These are phyloP conservation scores for Heliconius aoede DNA, from an alignment of 2,888 invertebrate genomes.

Conservation along the genomic window DNA sequence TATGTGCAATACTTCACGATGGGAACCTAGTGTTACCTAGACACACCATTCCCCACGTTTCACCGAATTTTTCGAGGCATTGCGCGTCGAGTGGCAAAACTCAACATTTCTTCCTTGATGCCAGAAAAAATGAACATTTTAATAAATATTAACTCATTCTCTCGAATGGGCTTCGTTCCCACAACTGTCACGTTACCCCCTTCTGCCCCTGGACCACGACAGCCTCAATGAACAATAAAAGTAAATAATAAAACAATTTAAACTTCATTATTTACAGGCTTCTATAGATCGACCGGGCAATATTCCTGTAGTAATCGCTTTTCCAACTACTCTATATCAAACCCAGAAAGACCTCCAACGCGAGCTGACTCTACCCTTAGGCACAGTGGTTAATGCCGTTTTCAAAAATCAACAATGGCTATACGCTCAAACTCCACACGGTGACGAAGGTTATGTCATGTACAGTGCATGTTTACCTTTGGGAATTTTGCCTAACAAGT, in stretches of 20 bases:
- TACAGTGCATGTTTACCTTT: conserved; percentile 90
- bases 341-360: conserved; percentile 87
- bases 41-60: too few relatives aligned
- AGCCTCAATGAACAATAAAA: too few relatives aligned
- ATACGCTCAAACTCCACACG: conserved; percentile 93
- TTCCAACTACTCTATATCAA: conserved; percentile 89
- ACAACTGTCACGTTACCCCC: too few relatives aligned
- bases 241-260: not conserved
- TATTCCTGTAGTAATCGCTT: conserved; percentile 92
- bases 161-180: too few relatives aligned
- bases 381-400: conserved; percentile 93
- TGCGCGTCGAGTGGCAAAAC: too few relatives aligned
- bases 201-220: too few relatives aligned
- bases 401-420: conserved; percentile 94
- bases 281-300: conserved; percentile 92
- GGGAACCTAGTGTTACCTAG: too few relatives aligned
- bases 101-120: too few relatives aligned
- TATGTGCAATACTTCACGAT: too few relatives aligned
- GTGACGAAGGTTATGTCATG: conserved; percentile 91
- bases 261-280: conserved; percentile 79
- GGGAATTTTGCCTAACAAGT: conserved; percentile 86
- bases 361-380: conserved; percentile 88
- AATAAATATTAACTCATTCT: too few relatives aligned
- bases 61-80: too few relatives aligned
- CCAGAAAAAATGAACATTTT: too few relatives aligned